Conservation (phyloP, 2,113 vertebrate genomes). For the Cairina moschata region DNA sequence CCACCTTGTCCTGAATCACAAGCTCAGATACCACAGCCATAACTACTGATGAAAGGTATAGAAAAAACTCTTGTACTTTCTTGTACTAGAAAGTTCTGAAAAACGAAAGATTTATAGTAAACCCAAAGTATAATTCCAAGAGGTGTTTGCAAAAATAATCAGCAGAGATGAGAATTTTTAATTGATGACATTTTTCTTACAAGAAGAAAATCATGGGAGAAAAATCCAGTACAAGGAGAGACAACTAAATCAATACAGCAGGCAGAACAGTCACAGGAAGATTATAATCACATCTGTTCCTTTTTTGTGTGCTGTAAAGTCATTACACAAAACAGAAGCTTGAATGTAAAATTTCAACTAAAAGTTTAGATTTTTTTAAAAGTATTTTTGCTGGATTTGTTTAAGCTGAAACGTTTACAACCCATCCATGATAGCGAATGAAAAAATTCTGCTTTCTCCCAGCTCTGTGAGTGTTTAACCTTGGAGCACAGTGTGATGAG, state of each 20-base stretch:
- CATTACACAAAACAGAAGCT: not conserved
- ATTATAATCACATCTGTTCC: not conserved
- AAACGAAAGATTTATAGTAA: not conserved
- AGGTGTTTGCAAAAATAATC: not conserved
- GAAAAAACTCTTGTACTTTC: too few species aligned
- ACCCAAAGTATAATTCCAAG: not conserved
- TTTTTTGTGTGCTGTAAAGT: not conserved
- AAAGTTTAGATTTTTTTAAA: not conserved
- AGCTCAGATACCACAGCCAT: accelerated
- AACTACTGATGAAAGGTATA: not conserved
- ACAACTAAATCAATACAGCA: not conserved
- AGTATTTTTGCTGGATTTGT: not conserved
- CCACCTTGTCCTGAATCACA: not conserved
- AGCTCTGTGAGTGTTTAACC: not conserved
- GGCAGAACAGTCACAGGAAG: not conserved
- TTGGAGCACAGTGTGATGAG: not conserved
- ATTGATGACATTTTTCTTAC: not conserved
- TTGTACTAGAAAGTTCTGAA: not conserved
- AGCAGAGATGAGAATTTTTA: not conserved
- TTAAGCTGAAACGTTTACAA: not conserved
- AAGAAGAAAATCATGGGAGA: not conserved
- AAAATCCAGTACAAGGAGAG: not conserved
- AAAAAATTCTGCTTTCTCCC: not conserved
- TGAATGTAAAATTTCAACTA: not conserved
- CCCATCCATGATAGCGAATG: not conserved